These are phyloP conservation scores for Eremophila alpestris DNA, from an alignment of 2,797 vertebrate species.

Conservation along the genomic window DNA sequence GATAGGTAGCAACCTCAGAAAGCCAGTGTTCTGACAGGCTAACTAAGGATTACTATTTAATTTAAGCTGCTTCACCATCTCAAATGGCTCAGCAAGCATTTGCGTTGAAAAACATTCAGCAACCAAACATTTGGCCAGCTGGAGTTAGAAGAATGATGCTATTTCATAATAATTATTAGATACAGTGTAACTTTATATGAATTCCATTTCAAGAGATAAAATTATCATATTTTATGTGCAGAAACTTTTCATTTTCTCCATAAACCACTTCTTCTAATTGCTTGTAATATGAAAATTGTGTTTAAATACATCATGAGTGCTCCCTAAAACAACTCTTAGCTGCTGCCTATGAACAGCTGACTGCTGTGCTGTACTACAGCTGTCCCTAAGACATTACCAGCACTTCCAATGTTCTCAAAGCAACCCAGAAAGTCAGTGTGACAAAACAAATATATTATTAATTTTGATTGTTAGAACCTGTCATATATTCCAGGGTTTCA, in stretches of 20 bases:
- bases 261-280: conserved; percentile 7
- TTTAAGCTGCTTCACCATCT: neutral
- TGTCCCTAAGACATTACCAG: neutral
- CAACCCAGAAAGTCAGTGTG: neutral
- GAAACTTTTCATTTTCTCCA: neutral
- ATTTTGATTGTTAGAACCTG: neutral
- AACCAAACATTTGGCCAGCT: neutral
- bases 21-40: neutral
- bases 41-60: neutral
- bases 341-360: neutral
- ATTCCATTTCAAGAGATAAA: neutral
- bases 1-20: neutral
- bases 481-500: neutral
- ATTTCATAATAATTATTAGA: conserved; percentile 7
- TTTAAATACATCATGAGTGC: conserved; percentile 2
- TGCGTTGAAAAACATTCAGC: neutral
- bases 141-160: neutral
- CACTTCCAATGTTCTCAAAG: neutral
- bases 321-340: neutral
- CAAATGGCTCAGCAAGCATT: neutral
- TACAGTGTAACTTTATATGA: neutral
- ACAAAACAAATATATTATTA: neutral
- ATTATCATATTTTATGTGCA: neutral
- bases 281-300: neutral
- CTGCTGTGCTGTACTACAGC: neutral